These are phyloP conservation scores for Drosophila grimshawi DNA, from an alignment of 1,140 invertebrate genomes.

Conservation along the genomic window DNA sequence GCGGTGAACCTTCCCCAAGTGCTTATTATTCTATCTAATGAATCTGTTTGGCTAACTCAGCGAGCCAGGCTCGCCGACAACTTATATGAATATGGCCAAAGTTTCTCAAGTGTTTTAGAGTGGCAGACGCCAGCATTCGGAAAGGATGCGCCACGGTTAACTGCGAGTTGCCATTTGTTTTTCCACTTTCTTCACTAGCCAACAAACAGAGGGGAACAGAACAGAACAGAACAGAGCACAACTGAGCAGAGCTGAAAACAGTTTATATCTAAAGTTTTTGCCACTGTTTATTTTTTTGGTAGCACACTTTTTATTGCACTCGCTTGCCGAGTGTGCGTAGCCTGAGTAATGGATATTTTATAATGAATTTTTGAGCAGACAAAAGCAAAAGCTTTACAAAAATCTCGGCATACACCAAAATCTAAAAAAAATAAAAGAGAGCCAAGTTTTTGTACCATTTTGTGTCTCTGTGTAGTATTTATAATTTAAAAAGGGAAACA, in stretches of 20 bases:
- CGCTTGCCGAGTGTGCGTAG: constrained; percentile 25
- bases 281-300: constrained; percentile 47
- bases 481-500: constrained; percentile 22
- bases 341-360: constrained; percentile 74
- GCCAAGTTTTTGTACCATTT: constrained; percentile 24
- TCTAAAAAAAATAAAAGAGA: not conserved
- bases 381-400: constrained; percentile 28
- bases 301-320: constrained; percentile 55
- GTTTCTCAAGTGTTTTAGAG: constrained; percentile 67
- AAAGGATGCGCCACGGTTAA: constrained; percentile 5
- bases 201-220: not conserved
- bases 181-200: not conserved
- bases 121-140: constrained; percentile 4
- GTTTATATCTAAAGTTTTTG: constrained; percentile 63
- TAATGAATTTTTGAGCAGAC: constrained; percentile 65
- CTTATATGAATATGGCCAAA: constrained; percentile 61
- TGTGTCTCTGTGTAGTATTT: constrained; percentile 9
- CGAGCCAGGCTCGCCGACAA: constrained; percentile 3
- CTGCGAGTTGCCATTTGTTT: constrained; percentile 1
- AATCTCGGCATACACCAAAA: constrained; percentile 31
- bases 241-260: constrained; percentile 8
- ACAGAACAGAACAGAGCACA: not conserved
- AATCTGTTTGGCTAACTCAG: constrained; percentile 69
- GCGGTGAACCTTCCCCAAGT: constrained; percentile 16
- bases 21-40: constrained; percentile 82